Evolutionary conservation across 64 coral and sea anemone genomes (phyloP).

Genomic region (Dendronephthya gigantea): DNA sequence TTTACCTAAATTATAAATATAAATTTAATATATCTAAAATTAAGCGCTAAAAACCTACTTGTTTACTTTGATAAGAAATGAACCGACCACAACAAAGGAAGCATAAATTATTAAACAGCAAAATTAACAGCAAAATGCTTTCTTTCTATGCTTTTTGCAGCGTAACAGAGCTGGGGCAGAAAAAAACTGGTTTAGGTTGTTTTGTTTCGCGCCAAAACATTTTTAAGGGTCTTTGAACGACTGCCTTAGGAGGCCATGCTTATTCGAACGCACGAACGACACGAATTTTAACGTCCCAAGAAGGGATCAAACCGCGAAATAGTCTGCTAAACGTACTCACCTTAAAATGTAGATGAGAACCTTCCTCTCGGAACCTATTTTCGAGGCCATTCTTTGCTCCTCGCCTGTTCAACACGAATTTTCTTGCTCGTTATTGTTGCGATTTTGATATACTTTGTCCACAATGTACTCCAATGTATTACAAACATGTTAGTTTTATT

Average conservation of each 20-base stretch:
- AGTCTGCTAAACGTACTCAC: not conserved
- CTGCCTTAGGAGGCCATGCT: not conserved
- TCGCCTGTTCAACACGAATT: constrained; percentile 8
- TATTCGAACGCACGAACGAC: not conserved
- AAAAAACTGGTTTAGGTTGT: too few relatives aligned
- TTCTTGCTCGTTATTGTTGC: not conserved
- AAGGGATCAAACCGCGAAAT: not conserved
- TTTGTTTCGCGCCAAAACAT: too few relatives aligned
- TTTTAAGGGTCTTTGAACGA: too few relatives aligned
- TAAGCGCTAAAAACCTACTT: too few relatives aligned
- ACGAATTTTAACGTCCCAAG: not conserved
- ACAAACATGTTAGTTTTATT: too few relatives aligned
- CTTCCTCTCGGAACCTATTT: constrained; percentile 1
- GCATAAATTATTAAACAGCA: too few relatives aligned
- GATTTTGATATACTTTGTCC: not conserved
- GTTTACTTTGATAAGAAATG: too few relatives aligned
- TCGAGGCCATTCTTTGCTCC: not conserved
- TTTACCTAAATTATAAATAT: too few relatives aligned
- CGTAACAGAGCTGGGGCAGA: not conserved
- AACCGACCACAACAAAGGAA: too few relatives aligned
- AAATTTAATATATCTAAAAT: too few relatives aligned
- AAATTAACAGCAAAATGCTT: too few relatives aligned
- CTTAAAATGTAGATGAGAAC: not conserved
- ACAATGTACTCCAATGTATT: not conserved
- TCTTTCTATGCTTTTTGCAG: too few relatives aligned